Evolutionary conservation across 1,140 invertebrate genomes (phyloP).

Genomic region (Aphelenchoides fujianensis): DNA sequence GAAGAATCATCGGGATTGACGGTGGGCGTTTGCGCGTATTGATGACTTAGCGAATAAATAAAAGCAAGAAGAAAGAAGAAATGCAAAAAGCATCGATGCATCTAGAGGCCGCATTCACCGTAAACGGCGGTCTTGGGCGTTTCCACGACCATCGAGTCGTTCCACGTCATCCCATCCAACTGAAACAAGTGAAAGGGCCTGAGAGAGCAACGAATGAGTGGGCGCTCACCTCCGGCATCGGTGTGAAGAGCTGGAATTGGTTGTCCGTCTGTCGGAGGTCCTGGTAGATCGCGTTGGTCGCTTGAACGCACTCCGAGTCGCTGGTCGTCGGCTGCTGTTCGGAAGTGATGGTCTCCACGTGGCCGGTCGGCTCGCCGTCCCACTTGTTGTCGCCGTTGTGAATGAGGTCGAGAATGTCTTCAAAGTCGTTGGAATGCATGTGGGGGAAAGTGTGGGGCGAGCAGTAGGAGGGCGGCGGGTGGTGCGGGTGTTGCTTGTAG

Average conservation of each 20-base stretch:
- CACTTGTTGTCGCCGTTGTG: constrained; percentile 16
- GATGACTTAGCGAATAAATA: neutral
- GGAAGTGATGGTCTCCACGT: neutral
- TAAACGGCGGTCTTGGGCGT: neutral
- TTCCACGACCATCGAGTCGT: neutral
- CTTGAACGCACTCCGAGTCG: neutral
- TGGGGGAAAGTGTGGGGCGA: neutral
- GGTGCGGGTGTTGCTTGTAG: neutral
- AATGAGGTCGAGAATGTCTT: constrained; percentile 20
- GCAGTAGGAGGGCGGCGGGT: neutral
- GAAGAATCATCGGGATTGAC: neutral
- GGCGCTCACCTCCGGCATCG: neutral
- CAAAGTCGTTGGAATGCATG: constrained; percentile 12
- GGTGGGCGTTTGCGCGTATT: neutral
- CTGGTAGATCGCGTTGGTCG: constrained; percentile 18
- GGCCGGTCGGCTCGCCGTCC: neutral
- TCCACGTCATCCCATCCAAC: neutral
- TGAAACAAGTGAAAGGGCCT: neutral
- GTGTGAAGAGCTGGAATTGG: constrained; percentile 6
- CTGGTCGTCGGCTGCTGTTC: neutral
- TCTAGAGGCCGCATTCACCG: neutral
- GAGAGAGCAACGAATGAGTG: too few species aligned
- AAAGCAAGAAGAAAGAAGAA: neutral
- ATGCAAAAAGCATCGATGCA: too few species aligned
- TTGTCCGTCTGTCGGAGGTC: constrained; percentile 6